phyloP scores from a whole-genome alignment of 1,140 invertebrate species.

The Luehdorfia chinensis region DNA sequence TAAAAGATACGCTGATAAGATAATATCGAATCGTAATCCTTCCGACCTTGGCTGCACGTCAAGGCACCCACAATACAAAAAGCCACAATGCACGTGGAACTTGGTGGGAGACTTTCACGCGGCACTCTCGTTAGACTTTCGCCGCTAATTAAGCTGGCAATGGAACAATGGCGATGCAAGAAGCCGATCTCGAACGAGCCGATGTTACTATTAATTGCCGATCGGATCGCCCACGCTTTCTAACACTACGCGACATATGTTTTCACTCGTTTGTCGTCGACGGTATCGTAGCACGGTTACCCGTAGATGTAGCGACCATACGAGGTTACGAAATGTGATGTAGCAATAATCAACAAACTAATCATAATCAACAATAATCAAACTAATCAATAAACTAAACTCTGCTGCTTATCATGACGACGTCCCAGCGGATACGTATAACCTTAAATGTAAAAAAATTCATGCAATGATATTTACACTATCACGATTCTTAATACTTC shows the following conservation, averaged over 20 bases:
- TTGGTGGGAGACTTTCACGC: constrained; percentile 53
- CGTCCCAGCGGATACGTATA: too few relatives aligned
- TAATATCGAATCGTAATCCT: not conserved
- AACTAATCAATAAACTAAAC: too few relatives aligned
- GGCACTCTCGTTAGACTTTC: constrained; percentile 59
- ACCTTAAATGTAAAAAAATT: too few relatives aligned
- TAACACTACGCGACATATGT: constrained; percentile 38
- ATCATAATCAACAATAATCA: too few relatives aligned
- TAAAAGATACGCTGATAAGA: too few relatives aligned
- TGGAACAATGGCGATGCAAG: constrained; percentile 62
- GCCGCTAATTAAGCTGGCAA: constrained; percentile 56
- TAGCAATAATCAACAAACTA: too few relatives aligned
- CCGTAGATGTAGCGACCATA: too few relatives aligned
- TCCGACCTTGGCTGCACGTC: constrained; percentile 3
- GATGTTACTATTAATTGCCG: constrained; percentile 59
- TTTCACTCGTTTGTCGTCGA: constrained; percentile 37
- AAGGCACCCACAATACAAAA: too few relatives aligned
- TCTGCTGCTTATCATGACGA: too few relatives aligned
- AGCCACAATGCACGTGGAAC: constrained; percentile 39
- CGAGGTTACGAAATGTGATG: too few relatives aligned
- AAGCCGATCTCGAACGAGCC: constrained; percentile 50
- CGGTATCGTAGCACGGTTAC: constrained; percentile 13
- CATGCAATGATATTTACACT: too few relatives aligned
- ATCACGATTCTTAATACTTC: too few relatives aligned
- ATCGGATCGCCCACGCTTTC: constrained; percentile 67